Conservation (phyloP, 2,888 invertebrate genomes). For the Gibbula magus region DNA sequence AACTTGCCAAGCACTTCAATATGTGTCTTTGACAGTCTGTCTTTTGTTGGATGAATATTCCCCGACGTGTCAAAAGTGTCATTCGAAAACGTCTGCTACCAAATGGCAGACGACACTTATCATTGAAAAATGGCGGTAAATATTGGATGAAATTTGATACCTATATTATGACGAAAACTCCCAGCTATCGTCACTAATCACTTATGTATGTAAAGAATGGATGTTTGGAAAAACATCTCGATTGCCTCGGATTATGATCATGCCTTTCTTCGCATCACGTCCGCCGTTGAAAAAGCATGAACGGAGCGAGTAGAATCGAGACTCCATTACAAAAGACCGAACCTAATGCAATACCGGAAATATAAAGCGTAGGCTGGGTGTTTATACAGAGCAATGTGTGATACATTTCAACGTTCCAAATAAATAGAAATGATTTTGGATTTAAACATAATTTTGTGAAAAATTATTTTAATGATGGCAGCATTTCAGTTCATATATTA, state of each 20-base stretch:
- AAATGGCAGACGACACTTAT: not conserved
- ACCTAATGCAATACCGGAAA: not conserved
- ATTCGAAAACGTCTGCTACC: slow-evolving; percentile 13
- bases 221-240: not conserved
- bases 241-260: slow-evolving; percentile 8
- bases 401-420: too few species aligned
- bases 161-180: slow-evolving; percentile 19
- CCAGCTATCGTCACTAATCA: slow-evolving; percentile 8
- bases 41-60: not conserved
- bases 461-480: too few species aligned
- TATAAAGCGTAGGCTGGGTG: not conserved
- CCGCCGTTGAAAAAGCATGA: not conserved
- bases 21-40: not conserved
- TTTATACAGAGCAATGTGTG: not conserved
- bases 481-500: too few species aligned
- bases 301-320: not conserved
- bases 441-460: too few species aligned
- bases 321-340: not conserved
- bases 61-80: slow-evolving; percentile 1
- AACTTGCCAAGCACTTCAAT: not conserved
- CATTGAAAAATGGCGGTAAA: slow-evolving; percentile 18
- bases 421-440: too few species aligned
- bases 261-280: not conserved
- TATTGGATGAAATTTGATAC: slow-evolving; percentile 18
- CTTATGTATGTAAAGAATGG: slow-evolving; percentile 12